A percentile compares a stretch with the other conserved stretches of the same genome.
These are phyloP conservation scores for Syngnathus floridae DNA, from an alignment of 2,113 vertebrate genomes.

Conservation along the genomic window DNA sequence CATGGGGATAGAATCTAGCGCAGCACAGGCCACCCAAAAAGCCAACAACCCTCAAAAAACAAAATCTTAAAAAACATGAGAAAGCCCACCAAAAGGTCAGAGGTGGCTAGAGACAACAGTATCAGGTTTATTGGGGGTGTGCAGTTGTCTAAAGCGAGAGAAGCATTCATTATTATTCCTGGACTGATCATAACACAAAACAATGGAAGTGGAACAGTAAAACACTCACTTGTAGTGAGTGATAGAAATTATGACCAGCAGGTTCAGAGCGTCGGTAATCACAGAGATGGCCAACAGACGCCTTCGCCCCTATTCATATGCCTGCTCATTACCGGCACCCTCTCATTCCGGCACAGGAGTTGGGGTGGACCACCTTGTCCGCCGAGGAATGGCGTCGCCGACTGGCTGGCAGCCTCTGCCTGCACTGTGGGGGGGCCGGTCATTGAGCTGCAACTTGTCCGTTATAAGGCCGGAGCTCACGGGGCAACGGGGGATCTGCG, in stretches of 20 bases:
- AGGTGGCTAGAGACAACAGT: conserved; percentile 37
- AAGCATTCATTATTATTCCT: background rate
- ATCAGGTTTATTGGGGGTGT: conserved; percentile 56
- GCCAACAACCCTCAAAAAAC: conserved; percentile 15
- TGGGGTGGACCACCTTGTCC: no score
- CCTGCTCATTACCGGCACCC: no score
- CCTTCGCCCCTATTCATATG: no score
- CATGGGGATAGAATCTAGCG: conserved; percentile 2
- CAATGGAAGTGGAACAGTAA: background rate
- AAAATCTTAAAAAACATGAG: conserved; percentile 7
- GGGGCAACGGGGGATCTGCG: no score
- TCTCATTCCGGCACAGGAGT: no score
- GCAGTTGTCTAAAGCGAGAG: conserved; percentile 49
- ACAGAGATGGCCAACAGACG: background rate
- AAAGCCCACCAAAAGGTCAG: conserved; percentile 18
- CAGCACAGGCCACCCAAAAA: background rate
- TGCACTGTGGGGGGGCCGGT: no score
- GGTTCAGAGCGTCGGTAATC: conserved; percentile 18
- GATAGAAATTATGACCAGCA: conserved; percentile 32
- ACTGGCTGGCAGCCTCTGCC: no score
- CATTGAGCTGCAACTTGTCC: no score
- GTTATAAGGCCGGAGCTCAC: no score
- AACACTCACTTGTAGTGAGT: conserved; percentile 16
- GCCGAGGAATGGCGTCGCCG: no score
- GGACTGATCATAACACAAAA: background rate